Evolutionary conservation across 2,888 invertebrate species (phyloP).

Genomic region (Iphiclides podalirius): DNA sequence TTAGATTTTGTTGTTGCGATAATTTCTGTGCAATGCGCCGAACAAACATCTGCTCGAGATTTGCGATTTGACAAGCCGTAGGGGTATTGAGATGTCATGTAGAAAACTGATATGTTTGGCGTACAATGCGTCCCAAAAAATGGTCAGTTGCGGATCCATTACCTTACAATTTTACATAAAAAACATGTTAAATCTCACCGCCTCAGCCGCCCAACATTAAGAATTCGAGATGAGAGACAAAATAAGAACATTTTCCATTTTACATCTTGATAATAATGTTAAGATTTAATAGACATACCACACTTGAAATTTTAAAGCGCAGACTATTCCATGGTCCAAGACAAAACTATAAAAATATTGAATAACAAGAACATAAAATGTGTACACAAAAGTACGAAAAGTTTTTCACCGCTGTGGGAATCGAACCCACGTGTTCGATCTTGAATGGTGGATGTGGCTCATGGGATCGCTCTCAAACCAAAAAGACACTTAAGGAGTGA

Average conservation of each 20-base stretch:
- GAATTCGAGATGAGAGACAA: background rate
- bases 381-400: too few relatives aligned
- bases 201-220: background rate
- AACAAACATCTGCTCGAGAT: conserved; percentile 75
- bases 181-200: background rate
- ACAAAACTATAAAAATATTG: too few relatives aligned
- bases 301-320: too few relatives aligned
- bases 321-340: too few relatives aligned
- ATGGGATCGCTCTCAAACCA: too few relatives aligned
- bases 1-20: conserved; percentile 77
- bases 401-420: too few relatives aligned
- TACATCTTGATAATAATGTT: too few relatives aligned
- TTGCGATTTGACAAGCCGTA: conserved; percentile 62
- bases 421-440: too few relatives aligned
- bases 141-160: conserved; percentile 51
- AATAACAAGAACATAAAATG: too few relatives aligned
- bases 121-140: conserved; percentile 65
- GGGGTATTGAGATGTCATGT: conserved; percentile 71
- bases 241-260: background rate
- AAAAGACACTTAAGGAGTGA: too few relatives aligned
- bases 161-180: conserved; percentile 17
- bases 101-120: conserved; percentile 68
- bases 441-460: too few relatives aligned
- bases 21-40: conserved; percentile 69
- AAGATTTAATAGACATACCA: too few relatives aligned